Base-by-base conservation (phyloP, 2,888 invertebrate genomes). In the Epinotia bilunana region DNA sequence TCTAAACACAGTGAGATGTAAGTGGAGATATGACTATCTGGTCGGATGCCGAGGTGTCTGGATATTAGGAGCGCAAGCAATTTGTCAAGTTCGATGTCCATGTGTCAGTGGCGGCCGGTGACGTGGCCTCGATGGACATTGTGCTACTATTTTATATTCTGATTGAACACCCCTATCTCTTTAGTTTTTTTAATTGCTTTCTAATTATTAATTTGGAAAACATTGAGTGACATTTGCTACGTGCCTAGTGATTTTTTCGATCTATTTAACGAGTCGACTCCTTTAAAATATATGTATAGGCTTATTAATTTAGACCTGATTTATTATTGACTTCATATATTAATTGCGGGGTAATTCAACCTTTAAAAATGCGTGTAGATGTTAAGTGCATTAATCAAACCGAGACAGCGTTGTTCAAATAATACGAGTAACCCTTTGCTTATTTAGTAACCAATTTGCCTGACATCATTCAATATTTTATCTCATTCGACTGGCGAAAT, bases 61-160 rank as follows among this genome's bases (percentile, higher is more conserved):
- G 88, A 88, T 90, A 90, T 93, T 91, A 90, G 90, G 91, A 92
- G 92, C 91, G 90, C 90, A 91, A 92, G 92, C 91, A 91, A 93
- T 93, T 93, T 93, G 93, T 93, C 92, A 89, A 90, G 89, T 90
- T 89, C 88, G 88, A 88, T 91, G 88, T 89, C 87, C 88, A 89
- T 90, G 87, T 86, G 87, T 89, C 90, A 91, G 90, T 91, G 91
- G 91, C 89, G 88, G 77, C 77, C 76, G 79, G 82, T 77, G 80
- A 75, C 72, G 39, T 67, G 65, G 60, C 57, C 73, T 73, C 64
- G 73, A 60, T 46, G 58, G 49, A 75, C 74, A 78, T 76, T 73
- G 77, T 70, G 77, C 70, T 73, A 79, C 77, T 78, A 33, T 23
- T 49, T 18, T 28, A 49, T 57, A 18, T 70, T 61, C 39, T 64